Conservation (phyloP, 1,140 invertebrate genomes). For the Agrypnia vestita region DNA sequence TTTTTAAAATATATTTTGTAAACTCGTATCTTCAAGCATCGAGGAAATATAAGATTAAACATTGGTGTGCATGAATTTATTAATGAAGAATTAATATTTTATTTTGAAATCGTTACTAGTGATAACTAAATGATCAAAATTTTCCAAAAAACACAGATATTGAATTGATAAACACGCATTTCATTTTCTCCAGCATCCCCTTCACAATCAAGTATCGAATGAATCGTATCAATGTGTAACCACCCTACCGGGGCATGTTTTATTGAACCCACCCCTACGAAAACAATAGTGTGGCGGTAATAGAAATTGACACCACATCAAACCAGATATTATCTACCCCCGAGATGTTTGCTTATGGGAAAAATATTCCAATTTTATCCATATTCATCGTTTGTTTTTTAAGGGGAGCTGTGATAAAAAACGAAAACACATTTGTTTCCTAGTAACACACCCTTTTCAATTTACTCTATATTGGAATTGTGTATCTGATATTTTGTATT, state of each 20-base stretch:
- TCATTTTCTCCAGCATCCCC: too few species aligned
- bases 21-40: too few species aligned
- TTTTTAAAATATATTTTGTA: too few species aligned
- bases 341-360: conserved; percentile 39
- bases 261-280: conserved; percentile 55
- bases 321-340: conserved; percentile 56
- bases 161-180: too few species aligned
- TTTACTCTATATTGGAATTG: conserved; percentile 29
- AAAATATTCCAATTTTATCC: conserved; percentile 24
- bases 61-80: too few species aligned
- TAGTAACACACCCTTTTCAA: conserved; percentile 36
- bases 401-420: conserved; percentile 17
- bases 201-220: neutral
- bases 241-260: conserved; percentile 53
- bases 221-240: neutral
- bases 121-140: too few species aligned
- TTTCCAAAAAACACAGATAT: too few species aligned
- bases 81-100: too few species aligned
- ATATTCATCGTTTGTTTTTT: conserved; percentile 26
- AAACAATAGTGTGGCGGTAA: conserved; percentile 59
- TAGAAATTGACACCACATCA: conserved; percentile 61
- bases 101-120: too few species aligned
- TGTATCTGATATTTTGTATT: conserved; percentile 29
- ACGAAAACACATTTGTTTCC: neutral
- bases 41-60: too few species aligned